Evolutionary conservation across 2,888 invertebrate species (phyloP).

Genomic region (Eupithecia tripunctaria): DNA sequence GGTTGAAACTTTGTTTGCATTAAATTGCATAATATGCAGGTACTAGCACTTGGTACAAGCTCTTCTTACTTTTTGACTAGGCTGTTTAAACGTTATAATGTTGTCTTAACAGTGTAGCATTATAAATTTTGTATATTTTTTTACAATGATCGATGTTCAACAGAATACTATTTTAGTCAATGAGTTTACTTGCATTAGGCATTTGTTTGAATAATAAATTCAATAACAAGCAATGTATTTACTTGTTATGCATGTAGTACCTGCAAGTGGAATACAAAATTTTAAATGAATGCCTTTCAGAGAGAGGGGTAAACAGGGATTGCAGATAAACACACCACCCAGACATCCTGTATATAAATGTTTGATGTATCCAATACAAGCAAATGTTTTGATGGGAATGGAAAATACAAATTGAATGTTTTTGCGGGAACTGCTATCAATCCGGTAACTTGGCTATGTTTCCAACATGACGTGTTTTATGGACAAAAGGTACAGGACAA

Average conservation of each 20-base stretch:
- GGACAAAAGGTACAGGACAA: constrained; percentile 12
- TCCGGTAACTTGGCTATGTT: constrained; percentile 23
- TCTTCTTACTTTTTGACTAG: background rate
- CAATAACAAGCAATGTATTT: background rate
- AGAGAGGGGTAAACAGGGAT: background rate
- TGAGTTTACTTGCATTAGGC: background rate
- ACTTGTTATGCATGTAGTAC: background rate
- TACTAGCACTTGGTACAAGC: background rate
- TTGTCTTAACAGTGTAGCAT: no score
- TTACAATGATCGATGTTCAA: no score
- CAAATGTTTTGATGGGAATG: constrained; percentile 37
- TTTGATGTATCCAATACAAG: constrained; percentile 26
- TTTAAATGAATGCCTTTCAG: background rate
- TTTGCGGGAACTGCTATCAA: constrained; percentile 16
- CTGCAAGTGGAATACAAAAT: background rate
- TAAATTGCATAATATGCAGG: background rate
- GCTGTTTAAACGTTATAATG: no score
- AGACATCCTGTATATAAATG: background rate
- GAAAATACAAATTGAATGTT: constrained; percentile 41
- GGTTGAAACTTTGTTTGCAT: background rate
- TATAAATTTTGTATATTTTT: background rate
- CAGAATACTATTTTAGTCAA: no score
- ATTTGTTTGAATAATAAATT: background rate
- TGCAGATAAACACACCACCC: background rate
- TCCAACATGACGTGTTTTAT: constrained; percentile 28